Conservation (phyloP, 2,113 vertebrate genomes). For the Orientallactaga bullata region DNA sequence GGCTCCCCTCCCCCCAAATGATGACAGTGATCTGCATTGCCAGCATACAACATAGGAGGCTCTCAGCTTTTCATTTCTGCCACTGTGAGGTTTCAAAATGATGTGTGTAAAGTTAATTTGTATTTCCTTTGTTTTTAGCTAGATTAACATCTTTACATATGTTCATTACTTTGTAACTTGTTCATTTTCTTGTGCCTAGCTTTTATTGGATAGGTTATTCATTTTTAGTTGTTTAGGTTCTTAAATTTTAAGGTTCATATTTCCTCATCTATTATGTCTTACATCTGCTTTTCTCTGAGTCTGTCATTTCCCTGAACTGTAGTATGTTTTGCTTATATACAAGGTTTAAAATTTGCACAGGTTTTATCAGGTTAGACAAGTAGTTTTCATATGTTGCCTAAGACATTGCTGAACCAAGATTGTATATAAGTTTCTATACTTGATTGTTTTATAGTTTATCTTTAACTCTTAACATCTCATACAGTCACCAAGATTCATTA, state of each 20-base stretch:
- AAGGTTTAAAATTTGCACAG: slow-evolving; percentile 39
- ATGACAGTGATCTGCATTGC: background rate
- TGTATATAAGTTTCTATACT: slow-evolving; percentile 10
- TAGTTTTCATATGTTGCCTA: background rate
- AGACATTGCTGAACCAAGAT: slow-evolving; percentile 21
- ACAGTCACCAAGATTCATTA: slow-evolving; percentile 17
- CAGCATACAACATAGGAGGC: background rate
- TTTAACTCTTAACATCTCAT: slow-evolving; percentile 14
- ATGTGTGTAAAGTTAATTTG: slow-evolving; percentile 12
- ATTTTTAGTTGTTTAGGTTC: background rate
- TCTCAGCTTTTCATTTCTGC: slow-evolving; percentile 49
- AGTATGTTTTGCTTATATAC: slow-evolving; percentile 18
- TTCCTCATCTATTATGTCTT: slow-evolving; percentile 8
- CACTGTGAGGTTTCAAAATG: slow-evolving; percentile 48
- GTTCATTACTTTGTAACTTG: slow-evolving; percentile 10
- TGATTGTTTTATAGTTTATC: slow-evolving; percentile 9
- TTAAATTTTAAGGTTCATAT: slow-evolving; percentile 46
- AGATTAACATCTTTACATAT: background rate
- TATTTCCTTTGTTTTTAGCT: slow-evolving; percentile 34
- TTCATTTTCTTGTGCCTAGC: slow-evolving; percentile 39
- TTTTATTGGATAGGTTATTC: slow-evolving; percentile 22
- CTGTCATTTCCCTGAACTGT: slow-evolving; percentile 3
- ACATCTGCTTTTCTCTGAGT: slow-evolving; percentile 32
- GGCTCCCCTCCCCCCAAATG: background rate
- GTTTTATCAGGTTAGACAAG: slow-evolving; percentile 9